Evolutionary conservation across 2,888 invertebrate species (phyloP).

Genomic region (Pimpla rufipes): DNA sequence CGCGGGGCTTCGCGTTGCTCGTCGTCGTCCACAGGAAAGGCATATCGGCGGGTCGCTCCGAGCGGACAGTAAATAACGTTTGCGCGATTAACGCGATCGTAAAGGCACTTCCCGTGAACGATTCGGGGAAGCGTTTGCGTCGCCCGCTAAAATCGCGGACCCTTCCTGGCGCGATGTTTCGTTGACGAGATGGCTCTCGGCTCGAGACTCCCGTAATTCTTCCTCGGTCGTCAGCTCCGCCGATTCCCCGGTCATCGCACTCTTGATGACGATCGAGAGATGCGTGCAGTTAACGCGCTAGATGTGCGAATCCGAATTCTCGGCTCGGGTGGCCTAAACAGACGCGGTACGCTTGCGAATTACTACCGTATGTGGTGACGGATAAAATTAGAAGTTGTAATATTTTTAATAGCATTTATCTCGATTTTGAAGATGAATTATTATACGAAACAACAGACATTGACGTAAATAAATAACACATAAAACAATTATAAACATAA

Average conservation of each 20-base stretch:
- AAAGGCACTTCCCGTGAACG: slow-evolving; percentile 61
- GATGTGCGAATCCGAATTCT: background rate
- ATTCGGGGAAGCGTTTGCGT: slow-evolving; percentile 52
- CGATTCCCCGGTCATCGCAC: slow-evolving; percentile 32
- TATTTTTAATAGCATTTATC: no score
- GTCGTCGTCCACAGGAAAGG: slow-evolving; percentile 25
- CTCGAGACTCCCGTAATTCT: slow-evolving; percentile 31
- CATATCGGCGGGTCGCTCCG: slow-evolving; percentile 29
- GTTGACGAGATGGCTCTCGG: slow-evolving; percentile 34
- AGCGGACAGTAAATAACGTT: slow-evolving; percentile 54
- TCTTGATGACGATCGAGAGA: slow-evolving; percentile 26
- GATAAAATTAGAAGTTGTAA: no score
- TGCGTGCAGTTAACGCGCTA: background rate
- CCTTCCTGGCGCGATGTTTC: slow-evolving; percentile 28
- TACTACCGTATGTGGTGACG: no score
- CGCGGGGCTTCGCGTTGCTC: slow-evolving; percentile 29
- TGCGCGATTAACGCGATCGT: slow-evolving; percentile 60
- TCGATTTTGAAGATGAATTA: no score
- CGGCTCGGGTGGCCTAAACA: background rate
- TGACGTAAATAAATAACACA: no score
- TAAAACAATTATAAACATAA: no score
- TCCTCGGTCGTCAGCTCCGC: slow-evolving; percentile 8
- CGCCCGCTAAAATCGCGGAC: slow-evolving; percentile 20
- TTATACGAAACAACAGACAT: no score
- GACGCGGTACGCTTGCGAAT: no score